Conservation (phyloP, 2,113 vertebrate genomes). For the Pangasianodon hypophthalmus region DNA sequence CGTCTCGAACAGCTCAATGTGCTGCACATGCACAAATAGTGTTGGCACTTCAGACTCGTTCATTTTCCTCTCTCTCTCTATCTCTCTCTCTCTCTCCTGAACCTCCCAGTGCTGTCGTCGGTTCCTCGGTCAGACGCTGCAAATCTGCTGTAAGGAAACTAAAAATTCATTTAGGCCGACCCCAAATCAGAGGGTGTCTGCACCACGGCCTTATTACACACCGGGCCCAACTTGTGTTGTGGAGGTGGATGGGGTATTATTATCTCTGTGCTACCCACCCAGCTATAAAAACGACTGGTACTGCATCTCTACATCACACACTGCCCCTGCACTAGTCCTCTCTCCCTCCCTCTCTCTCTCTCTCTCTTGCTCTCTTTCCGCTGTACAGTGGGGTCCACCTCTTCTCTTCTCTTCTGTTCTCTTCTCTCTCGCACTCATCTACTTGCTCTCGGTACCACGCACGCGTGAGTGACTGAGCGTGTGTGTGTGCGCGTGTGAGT, state of each 20-base stretch:
- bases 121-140: constrained; percentile 69
- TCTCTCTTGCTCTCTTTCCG: constrained; percentile 38
- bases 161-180: constrained; percentile 87
- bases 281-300: constrained; percentile 85
- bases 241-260: constrained; percentile 86
- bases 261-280: constrained; percentile 84
- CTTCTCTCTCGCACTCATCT: constrained; percentile 37
- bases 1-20: constrained; percentile 44
- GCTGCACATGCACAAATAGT: constrained; percentile 42
- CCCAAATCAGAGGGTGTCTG: constrained; percentile 84
- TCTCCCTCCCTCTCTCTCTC: constrained; percentile 70
- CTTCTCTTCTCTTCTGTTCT: constrained; percentile 36
- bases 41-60: constrained; percentile 25
- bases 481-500: neutral
- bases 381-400: constrained; percentile 42
- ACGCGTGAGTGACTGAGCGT: constrained; percentile 33
- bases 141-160: constrained; percentile 79
- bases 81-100: constrained; percentile 62
- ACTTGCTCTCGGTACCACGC: constrained; percentile 45
- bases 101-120: constrained; percentile 67
- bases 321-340: constrained; percentile 71
- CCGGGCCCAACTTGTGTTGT: constrained; percentile 84
- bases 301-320: constrained; percentile 79
- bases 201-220: constrained; percentile 81
- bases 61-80: constrained; percentile 25